Percentiles rank a stretch among this genome's conserved stretches.
These are phyloP conservation scores for Ophioninae sp. DNA, from an alignment of 2,888 invertebrate genomes.

Conservation along the genomic window DNA sequence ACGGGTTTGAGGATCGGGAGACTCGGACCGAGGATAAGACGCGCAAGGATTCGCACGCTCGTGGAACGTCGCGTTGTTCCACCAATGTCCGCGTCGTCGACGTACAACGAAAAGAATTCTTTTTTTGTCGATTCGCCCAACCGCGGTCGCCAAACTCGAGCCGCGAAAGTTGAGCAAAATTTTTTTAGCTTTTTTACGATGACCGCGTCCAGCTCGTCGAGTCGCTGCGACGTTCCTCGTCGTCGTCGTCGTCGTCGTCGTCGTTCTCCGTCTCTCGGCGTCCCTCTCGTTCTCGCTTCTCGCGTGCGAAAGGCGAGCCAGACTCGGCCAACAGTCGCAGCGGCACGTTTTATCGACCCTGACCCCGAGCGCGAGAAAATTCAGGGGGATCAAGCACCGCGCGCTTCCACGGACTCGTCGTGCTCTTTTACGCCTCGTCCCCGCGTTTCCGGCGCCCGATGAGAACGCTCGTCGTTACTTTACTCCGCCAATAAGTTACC, in stretches of 20 bases:
- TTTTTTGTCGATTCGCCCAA: too few relatives aligned
- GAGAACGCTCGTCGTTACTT: conserved; percentile 57
- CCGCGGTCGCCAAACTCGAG: too few relatives aligned
- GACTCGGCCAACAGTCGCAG: conserved; percentile 38
- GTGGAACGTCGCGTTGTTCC: too few relatives aligned
- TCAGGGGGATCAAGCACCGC: conserved; percentile 60
- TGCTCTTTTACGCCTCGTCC: conserved; percentile 30
- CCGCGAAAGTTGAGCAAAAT: neutral
- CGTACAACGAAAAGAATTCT: too few relatives aligned
- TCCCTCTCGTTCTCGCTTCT: too few relatives aligned
- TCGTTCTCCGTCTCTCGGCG: conserved; percentile 3
- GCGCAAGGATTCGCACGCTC: too few relatives aligned
- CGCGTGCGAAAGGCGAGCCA: conserved; percentile 41
- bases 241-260: conserved; percentile 24
- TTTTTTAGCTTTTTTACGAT: neutral
- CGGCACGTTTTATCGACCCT: conserved; percentile 66
- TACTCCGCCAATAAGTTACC: conserved; percentile 50
- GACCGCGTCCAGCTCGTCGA: conserved; percentile 43
- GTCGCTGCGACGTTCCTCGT: conserved; percentile 40
- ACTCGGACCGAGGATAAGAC: too few relatives aligned
- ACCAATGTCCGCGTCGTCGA: neutral
- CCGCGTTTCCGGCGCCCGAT: conserved; percentile 39
- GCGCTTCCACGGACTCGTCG: conserved; percentile 42
- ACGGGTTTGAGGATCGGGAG: too few relatives aligned
- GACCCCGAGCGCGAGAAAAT: conserved; percentile 64